phyloP scores from a whole-genome alignment of 2,113 vertebrate species.

The Proteles cristata region DNA sequence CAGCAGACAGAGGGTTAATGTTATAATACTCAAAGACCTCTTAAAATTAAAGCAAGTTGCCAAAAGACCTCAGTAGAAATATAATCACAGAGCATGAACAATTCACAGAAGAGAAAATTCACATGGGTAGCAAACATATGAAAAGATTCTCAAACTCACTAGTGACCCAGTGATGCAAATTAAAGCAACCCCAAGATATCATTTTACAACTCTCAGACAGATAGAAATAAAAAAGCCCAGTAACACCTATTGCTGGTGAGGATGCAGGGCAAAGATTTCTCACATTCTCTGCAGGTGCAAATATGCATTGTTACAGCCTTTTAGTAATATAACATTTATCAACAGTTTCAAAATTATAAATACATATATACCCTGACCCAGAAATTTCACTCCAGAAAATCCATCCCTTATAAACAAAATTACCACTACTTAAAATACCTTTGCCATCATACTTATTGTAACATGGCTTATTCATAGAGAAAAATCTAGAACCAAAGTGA shows the following conservation, averaged over 20 bases:
- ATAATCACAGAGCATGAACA: not conserved
- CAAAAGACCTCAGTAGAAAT: not conserved
- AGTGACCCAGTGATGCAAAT: not conserved
- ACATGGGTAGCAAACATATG: not conserved
- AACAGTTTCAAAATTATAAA: not conserved
- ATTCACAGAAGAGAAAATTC: constrained; percentile 29
- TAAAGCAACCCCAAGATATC: not conserved
- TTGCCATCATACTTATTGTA: not conserved
- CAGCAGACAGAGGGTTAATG: not conserved
- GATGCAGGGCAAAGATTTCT: not conserved
- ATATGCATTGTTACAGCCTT: not conserved
- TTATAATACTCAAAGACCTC: not conserved
- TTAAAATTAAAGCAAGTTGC: not conserved
- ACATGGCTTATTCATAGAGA: not conserved
- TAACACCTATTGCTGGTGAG: not conserved
- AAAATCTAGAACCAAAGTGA: not conserved
- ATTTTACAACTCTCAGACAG: not conserved
- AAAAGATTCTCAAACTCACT: not conserved
- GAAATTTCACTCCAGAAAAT: not conserved
- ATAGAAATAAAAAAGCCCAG: constrained; percentile 1
- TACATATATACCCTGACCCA: not conserved
- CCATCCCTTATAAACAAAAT: not conserved
- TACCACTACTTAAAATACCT: not conserved
- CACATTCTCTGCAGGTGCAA: not conserved
- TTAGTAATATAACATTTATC: not conserved